A percentile compares a stretch with the other conserved stretches of the same genome.
phyloP scores from a whole-genome alignment of 2,797 vertebrate species.

The Ambastaia sidthimunki region DNA sequence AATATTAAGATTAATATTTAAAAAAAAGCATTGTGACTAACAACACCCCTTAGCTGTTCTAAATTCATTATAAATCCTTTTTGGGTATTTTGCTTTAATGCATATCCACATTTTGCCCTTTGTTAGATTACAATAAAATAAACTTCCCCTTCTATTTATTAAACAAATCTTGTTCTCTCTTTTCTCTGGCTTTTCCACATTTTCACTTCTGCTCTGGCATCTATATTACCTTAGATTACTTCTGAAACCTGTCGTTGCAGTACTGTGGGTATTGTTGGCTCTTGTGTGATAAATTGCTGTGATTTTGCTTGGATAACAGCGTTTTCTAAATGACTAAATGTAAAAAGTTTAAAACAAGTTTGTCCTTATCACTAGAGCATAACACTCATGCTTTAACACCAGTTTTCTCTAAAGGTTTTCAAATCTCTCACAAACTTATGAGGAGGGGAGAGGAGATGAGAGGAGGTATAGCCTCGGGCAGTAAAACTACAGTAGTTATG shows the following conservation, averaged over 20 bases:
- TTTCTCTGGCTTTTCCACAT: neutral
- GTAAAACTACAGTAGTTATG: conserved; percentile 21
- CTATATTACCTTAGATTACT: neutral
- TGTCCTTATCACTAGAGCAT: neutral
- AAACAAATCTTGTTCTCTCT: neutral
- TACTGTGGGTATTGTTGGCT: neutral
- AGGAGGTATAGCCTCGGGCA: conserved; percentile 1
- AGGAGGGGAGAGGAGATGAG: neutral
- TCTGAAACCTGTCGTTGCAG: neutral
- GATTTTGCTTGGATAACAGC: neutral
- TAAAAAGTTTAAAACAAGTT: conserved; percentile 2
- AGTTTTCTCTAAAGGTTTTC: neutral
- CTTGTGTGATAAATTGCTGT: neutral
- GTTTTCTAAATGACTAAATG: neutral
- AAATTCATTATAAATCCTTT: no score
- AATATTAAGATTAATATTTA: no score
- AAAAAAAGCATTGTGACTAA: no score
- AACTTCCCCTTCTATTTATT: neutral
- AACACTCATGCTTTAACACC: neutral
- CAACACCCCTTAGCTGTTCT: no score
- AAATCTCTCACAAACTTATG: neutral
- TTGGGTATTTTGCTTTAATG: no score
- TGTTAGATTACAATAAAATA: neutral
- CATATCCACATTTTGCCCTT: neutral
- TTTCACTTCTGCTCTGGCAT: neutral